phyloP scores from a whole-genome alignment of 30 jellyfish, hydroid and myxozoan genomes.

The Sanderia malayensis region DNA sequence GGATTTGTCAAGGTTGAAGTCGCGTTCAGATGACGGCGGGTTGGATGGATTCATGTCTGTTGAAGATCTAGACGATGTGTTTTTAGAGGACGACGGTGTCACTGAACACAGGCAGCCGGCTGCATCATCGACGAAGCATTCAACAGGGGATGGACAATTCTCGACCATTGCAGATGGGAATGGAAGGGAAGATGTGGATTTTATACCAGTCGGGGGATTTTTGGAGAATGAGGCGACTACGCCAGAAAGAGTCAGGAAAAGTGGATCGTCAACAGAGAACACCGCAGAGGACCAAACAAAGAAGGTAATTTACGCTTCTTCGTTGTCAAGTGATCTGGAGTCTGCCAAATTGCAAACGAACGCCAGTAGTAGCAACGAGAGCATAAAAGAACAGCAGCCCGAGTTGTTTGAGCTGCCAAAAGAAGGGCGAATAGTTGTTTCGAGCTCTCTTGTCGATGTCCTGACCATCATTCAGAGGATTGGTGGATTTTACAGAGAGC shows the following conservation, averaged over 20 bases:
- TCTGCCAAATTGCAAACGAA: background rate
- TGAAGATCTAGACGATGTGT: background rate
- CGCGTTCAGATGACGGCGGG: background rate
- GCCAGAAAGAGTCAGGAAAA: too few relatives aligned
- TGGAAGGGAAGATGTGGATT: background rate
- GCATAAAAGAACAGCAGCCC: background rate
- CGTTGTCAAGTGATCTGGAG: background rate
- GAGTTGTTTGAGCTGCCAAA: background rate
- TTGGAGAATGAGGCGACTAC: background rate
- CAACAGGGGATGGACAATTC: too few relatives aligned
- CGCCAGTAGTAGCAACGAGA: background rate
- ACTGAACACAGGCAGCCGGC: background rate
- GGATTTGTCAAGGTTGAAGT: background rate
- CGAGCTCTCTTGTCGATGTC: slow-evolving; percentile 38
- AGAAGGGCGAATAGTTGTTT: slow-evolving; percentile 16
- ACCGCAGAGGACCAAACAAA: background rate
- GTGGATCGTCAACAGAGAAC: background rate
- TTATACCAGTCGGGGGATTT: too few relatives aligned
- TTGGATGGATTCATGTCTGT: background rate
- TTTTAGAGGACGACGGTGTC: background rate
- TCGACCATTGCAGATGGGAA: too few relatives aligned
- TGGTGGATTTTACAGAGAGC: slow-evolving; percentile 34
- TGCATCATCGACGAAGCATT: background rate
- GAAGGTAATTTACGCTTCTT: background rate
- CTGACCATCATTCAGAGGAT: slow-evolving; percentile 8